Base-by-base conservation (phyloP, 2,888 invertebrate species). In the Tortrix viridana region DNA sequence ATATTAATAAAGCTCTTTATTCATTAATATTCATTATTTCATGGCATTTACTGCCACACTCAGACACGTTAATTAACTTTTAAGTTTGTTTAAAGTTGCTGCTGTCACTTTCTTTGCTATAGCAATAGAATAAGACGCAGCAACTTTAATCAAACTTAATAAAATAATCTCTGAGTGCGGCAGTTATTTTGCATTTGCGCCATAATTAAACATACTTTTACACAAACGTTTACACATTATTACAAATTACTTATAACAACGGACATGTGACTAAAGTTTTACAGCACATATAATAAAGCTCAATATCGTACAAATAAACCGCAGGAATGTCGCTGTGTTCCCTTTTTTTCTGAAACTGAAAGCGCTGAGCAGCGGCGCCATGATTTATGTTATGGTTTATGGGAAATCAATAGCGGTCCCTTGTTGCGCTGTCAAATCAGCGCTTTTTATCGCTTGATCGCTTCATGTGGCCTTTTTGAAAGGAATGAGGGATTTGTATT, bases 311-410 rank as follows among this genome's bases (percentile, higher is more conserved):
- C 16, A 32, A 26, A 26, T 26, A 6, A 26, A 6, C 26, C 6
- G 6, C 6, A n/a, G 41, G 5, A 14, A 41, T 19, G 19, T 9
- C 16, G 19, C 32, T 3, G 32, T 22, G 23, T 49, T 62, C 56
- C 56, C 46, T 62, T 53, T 48, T 53, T 48, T 47, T 59, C 62
- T 62, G 55, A 59, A 63, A 49, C 43, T 56, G 44, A 58, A 57
- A 60, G 67, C 68, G 69, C 70, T 69, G 65, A 61, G 68, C 57
- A 66, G 59, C 63, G 60, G 62, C 41, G 50, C 59, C 69, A 75
- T 79, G 79, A 82, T 82, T 78, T 79, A 79, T 75, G 65, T 41
- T 68, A 68, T 66, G 64, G 69, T 69, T 80, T 81, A 83, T 77
- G 79, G 71, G 72, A 81, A 83, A 83, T 82, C 81, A 78, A 82